Evolutionary conservation across 2,888 invertebrate species (phyloP).

Genomic region (Chalcosyrphus nemorum): DNA sequence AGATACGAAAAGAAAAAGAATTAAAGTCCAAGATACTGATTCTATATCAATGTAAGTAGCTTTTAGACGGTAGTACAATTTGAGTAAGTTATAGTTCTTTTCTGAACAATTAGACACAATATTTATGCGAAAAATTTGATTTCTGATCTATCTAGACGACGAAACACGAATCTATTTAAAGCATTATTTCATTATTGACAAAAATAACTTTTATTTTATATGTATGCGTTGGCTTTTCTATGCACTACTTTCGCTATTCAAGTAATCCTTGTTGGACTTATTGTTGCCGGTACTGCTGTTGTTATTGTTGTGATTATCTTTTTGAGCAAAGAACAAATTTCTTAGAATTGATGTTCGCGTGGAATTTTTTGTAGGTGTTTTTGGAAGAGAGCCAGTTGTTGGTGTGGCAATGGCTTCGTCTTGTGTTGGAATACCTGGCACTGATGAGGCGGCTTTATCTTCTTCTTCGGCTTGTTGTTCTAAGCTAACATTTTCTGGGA

Average conservation of each 20-base stretch:
- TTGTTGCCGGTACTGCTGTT: constrained; percentile 30
- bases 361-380: constrained; percentile 63
- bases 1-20: not conserved
- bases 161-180: constrained; percentile 45
- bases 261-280: constrained; percentile 47
- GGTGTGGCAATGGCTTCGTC: constrained; percentile 8
- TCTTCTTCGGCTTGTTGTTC: constrained; percentile 75
- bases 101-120: constrained; percentile 69
- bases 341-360: constrained; percentile 75
- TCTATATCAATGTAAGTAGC: constrained; percentile 11
- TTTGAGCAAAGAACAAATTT: constrained; percentile 75
- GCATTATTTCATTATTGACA: constrained; percentile 26
- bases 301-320: constrained; percentile 53
- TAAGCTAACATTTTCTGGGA: constrained; percentile 75
- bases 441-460: constrained; percentile 67
- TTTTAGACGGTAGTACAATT: constrained; percentile 29
- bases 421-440: constrained; percentile 31
- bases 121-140: constrained; percentile 54
- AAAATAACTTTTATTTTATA: constrained; percentile 1
- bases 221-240: constrained; percentile 7
- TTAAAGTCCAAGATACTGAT: not conserved
- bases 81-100: constrained; percentile 51
- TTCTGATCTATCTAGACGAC: constrained; percentile 57
- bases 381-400: constrained; percentile 11
- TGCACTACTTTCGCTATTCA: constrained; percentile 62